These are phyloP conservation scores for Meandrusa payeni DNA, from an alignment of 2,888 invertebrate species.

Conservation along the genomic window DNA sequence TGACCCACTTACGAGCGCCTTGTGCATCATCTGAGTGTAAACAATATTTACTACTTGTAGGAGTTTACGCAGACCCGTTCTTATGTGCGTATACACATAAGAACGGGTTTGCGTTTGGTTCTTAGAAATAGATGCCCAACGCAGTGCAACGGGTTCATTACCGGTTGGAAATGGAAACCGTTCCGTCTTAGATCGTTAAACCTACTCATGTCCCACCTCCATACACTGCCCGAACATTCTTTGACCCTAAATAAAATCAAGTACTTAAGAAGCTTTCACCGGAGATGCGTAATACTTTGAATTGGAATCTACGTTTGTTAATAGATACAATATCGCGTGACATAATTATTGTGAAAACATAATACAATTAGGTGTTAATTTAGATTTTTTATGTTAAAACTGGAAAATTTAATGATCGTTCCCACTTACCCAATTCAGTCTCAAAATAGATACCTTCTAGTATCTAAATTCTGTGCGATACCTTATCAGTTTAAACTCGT, in stretches of 20 bases:
- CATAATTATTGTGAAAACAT: conserved; percentile 2
- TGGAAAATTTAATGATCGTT: no score
- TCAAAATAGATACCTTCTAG: no score
- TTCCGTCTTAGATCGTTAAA: conserved; percentile 15
- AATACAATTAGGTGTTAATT: no score
- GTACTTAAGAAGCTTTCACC: conserved; percentile 26
- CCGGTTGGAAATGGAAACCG: conserved; percentile 22
- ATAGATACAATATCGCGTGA: no score
- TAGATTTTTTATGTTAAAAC: no score
- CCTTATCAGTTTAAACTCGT: no score
- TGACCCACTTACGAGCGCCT: not conserved
- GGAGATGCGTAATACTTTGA: conserved; percentile 3
- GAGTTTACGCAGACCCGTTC: conserved; percentile 12
- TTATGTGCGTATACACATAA: conserved; percentile 4
- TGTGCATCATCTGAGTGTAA: conserved; percentile 1
- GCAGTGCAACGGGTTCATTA: conserved; percentile 18
- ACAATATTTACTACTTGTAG: conserved; percentile 14
- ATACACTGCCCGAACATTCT: conserved; percentile 26
- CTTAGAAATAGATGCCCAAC: conserved; percentile 11
- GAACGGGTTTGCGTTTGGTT: no score
- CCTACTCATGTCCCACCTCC: conserved; percentile 16
- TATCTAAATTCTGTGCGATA: no score
- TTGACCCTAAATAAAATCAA: conserved; percentile 24
- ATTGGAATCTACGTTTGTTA: no score
- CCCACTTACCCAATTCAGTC: no score